Conservation (phyloP, 1,140 invertebrate genomes). For the Cephus cinctus region DNA sequence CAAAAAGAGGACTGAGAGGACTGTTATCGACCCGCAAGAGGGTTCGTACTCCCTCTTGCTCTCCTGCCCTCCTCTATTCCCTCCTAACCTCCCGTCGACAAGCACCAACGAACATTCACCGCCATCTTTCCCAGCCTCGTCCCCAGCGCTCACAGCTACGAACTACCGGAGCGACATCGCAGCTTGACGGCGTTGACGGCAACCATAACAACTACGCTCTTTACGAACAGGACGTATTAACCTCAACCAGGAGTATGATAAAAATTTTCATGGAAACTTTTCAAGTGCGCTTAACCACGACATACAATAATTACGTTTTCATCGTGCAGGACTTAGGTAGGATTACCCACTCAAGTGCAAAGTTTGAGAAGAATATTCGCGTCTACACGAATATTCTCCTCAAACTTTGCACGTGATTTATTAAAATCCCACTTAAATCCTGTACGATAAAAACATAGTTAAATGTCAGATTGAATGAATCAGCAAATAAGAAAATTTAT, state of each 20-base stretch:
- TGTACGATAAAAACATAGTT: not conserved
- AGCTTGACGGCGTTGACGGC: not conserved
- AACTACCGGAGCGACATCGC: no score
- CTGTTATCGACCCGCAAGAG: conserved; percentile 43
- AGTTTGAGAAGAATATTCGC: not conserved
- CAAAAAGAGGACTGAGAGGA: conserved; percentile 43
- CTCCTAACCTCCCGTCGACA: no score
- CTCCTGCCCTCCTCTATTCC: conserved; percentile 19
- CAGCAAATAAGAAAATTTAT: not conserved
- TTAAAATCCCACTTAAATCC: not conserved
- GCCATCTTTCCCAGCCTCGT: not conserved
- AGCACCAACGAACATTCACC: no score
- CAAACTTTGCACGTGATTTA: not conserved
- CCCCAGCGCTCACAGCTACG: conserved; percentile 10
- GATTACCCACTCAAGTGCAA: no score
- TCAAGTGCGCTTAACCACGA: no score
- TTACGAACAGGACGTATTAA: no score
- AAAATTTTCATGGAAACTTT: no score
- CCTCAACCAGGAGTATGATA: no score
- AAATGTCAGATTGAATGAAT: not conserved
- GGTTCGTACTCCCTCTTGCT: conserved; percentile 1
- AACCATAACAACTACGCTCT: no score
- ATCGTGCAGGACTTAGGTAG: no score
- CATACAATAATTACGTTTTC: no score
- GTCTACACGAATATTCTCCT: not conserved